These are phyloP conservation scores for Lasius platythorax DNA, from an alignment of 2,888 invertebrate species.

Conservation along the genomic window DNA sequence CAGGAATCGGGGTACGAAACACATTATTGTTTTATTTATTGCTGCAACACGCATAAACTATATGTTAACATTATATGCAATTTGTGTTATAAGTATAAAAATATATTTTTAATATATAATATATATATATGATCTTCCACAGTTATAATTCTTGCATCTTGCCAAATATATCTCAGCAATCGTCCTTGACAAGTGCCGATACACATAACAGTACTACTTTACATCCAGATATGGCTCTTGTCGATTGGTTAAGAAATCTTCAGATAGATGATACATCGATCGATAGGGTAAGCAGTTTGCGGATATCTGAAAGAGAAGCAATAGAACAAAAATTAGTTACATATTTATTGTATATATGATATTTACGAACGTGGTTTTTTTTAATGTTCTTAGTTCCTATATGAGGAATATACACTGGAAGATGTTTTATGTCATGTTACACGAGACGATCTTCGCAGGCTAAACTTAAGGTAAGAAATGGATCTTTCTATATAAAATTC, in stretches of 20 bases:
- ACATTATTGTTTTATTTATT: constrained; percentile 26
- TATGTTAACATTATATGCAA: neutral
- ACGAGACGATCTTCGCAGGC: constrained; percentile 92
- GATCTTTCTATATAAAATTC: constrained; percentile 9
- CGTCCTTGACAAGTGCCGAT: constrained; percentile 80
- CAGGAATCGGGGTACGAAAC: constrained; percentile 78
- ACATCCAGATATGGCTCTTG: constrained; percentile 87
- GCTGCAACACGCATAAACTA: neutral
- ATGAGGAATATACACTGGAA: constrained; percentile 92
- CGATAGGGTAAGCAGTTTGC: constrained; percentile 86
- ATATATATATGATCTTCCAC: neutral
- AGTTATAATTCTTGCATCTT: constrained; percentile 78
- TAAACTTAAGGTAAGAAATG: constrained; percentile 91
- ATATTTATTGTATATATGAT: neutral
- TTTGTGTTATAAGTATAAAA: neutral
- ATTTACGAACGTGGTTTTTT: constrained; percentile 31
- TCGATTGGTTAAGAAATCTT: constrained; percentile 91
- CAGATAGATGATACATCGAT: constrained; percentile 90
- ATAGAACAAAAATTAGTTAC: constrained; percentile 8
- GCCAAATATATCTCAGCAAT: constrained; percentile 71
- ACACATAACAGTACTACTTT: constrained; percentile 79
- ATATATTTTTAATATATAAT: constrained; percentile 25
- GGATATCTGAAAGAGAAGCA: neutral
- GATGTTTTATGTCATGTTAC: constrained; percentile 93
- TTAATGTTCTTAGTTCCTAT: constrained; percentile 86